Evolutionary conservation across 2,797 vertebrate genomes (phyloP), one percentile per base, ranked within the genome.

Genomic region (Ispidina picta): DNA sequence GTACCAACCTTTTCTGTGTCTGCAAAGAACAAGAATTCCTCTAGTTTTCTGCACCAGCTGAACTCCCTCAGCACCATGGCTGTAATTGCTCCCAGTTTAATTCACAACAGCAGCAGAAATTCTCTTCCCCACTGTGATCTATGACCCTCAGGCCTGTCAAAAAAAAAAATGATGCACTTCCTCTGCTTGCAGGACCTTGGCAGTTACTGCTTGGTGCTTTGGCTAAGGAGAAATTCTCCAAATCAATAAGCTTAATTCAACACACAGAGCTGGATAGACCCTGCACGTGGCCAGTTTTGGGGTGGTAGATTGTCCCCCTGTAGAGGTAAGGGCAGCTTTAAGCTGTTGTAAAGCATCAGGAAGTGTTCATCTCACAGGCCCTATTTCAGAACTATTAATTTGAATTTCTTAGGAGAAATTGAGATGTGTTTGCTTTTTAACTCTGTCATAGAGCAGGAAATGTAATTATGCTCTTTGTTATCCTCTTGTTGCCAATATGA

Each of bases 391-490:
- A 28, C 65, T 44, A 35, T 75, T 52, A 25, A 63, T 90, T 72
- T 72, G 35, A 72, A 72, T 88, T 89, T 86, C 79, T 62, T 55
- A 65, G 20, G 65, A 80, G 59, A 83, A 92, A 88, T 31, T 28
- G 63, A 70, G 49, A 75, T 17, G 6, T 19, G 1, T 7, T 66
- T 83, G 55, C 1, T 70, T 94, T 92, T 89, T 55, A 83, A 86
- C 59, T 79, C 69, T 70, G 39, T 81, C 41, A 25, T 81, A 23
- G 16, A 72, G 70, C 76, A 94, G 87, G 79, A 93, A 95, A 89
- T 93, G 8, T 78, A 87, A 75, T 94, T 83, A 90, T 3, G 26
- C 64, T 74, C 76, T 68, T 55, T 71, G 49, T 88, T 79, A 31
- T 29, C 46, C 51, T 54, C 44, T 71, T 51, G 44, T 63, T 93